phyloP scores from a whole-genome alignment of 2,113 vertebrate genomes.

The Coptodon bakossiorum region DNA sequence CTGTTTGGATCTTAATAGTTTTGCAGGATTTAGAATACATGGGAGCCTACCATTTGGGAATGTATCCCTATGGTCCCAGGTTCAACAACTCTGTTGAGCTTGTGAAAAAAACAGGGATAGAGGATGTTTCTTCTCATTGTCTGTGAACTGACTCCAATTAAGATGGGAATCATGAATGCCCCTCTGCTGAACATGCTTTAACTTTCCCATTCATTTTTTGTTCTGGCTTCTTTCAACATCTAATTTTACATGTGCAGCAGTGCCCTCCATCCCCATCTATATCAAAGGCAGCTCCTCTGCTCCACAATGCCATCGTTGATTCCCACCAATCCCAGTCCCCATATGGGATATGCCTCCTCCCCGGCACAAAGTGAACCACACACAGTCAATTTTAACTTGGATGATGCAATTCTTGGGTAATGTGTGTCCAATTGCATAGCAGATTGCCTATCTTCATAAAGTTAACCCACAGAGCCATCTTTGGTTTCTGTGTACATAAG shows the following conservation, averaged over 20 bases:
- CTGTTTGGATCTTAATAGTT: neutral
- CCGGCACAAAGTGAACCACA: conserved; percentile 33
- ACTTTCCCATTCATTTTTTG: conserved; percentile 34
- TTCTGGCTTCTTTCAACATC: conserved; percentile 56
- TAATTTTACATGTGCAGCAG: conserved; percentile 47
- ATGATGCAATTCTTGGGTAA: conserved; percentile 59
- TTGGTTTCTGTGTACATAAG: neutral
- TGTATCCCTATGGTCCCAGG: neutral
- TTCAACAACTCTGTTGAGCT: neutral
- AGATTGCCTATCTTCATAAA: conserved; percentile 9
- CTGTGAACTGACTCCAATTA: conserved; percentile 22
- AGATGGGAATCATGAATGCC: neutral
- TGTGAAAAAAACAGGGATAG: neutral
- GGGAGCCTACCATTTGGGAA: neutral
- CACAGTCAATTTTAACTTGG: conserved; percentile 46
- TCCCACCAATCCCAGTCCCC: conserved; percentile 25
- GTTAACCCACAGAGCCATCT: conserved; percentile 23
- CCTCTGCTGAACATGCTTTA: conserved; percentile 8
- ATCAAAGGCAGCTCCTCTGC: conserved; percentile 54
- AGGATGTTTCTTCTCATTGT: conserved; percentile 1
- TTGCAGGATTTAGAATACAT: neutral
- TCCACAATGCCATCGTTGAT: conserved; percentile 27
- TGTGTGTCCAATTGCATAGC: neutral
- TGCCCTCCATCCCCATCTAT: conserved; percentile 40
- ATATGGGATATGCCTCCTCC: conserved; percentile 26